Evolutionary conservation across 2,888 invertebrate genomes (phyloP), one percentile per base, ranked within the genome.

Genomic region (Odontocerum albicorne): DNA sequence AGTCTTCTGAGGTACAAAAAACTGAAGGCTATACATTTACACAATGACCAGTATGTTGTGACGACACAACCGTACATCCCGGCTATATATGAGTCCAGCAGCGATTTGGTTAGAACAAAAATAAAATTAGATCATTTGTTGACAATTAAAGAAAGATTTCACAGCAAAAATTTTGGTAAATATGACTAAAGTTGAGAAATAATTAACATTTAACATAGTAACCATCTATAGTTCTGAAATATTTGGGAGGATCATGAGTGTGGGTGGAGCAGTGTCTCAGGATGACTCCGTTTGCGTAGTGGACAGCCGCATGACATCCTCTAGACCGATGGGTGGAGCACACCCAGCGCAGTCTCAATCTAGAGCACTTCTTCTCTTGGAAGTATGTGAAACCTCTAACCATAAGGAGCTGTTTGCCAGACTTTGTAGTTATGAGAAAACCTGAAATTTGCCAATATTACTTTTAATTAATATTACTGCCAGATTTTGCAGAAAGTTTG

Each of bases 241-340:
- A 52, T n/a, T 36, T 45, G 4, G 52, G 52, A 2, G 52, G 45
- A 3, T 31, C 45, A 17, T 52, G 51, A 1, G 46, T 8, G 1
- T 57, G 58, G 3, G 17, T 38, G 1, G 13, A n/a, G 39, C n/a
- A 64, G 10, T 36, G 2, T 17, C 17, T 22, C 17, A 66, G 47
- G 16, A 68, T 43, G 2, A 32, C 10, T 8, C 50, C 33, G 2
- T 32, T 21, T 10, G 8, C 19, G 33, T 33, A 38, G 27, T 49
- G 49, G 2, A 57, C 22, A 6, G 22, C 45, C 7, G 43, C 43
- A 13, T 38, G 35, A 19, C 52, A 53, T 4, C 52, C 52, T 44
- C 46, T 46, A 12, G 36, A 36, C 20, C 36, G 27, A 19, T 42
- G 51, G 15, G 47, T 49, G 4, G 45, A 49, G 27, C 49, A 57